phyloP scores from a whole-genome alignment of 2,888 invertebrate species.

The Apotomis capreana region DNA sequence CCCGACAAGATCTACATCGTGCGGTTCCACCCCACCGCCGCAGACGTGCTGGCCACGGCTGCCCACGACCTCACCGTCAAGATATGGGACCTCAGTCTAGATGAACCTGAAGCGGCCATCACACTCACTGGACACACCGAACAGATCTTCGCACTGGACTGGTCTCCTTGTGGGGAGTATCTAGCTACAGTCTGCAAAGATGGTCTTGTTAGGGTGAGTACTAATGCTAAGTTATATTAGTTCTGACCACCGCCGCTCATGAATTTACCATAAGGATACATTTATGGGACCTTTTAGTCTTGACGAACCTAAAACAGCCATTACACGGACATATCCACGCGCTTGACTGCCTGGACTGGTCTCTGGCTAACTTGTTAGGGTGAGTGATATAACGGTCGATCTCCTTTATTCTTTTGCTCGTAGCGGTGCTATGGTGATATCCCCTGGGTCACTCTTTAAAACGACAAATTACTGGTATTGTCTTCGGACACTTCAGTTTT shows the following conservation, averaged over 20 bases:
- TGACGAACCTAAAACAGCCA: conserved; percentile 62
- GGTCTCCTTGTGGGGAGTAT: conserved; percentile 95
- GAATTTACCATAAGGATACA: conserved; percentile 92
- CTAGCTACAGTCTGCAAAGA: conserved; percentile 96
- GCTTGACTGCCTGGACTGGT: conserved; percentile 95
- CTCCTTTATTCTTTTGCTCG: no score
- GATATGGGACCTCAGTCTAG: conserved; percentile 90
- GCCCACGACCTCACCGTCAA: conserved; percentile 95
- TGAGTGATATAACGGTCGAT: no score
- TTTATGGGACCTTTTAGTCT: conserved; percentile 87
- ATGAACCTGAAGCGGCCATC: conserved; percentile 69
- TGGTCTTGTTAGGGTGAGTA: conserved; percentile 86
- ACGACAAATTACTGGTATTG: no score
- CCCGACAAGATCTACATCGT: conserved; percentile 94
- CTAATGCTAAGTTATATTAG: no score
- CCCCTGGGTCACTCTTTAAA: no score
- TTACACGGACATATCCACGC: conserved; percentile 93
- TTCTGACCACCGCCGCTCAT: conserved; percentile 92
- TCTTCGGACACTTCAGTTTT: no score
- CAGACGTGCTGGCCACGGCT: conserved; percentile 93
- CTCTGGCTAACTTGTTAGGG: conserved; percentile 85
- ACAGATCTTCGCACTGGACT: conserved; percentile 95
- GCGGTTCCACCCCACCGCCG: conserved; percentile 94
- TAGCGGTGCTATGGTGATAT: no score
- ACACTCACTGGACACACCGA: conserved; percentile 90